Evolutionary conservation across 2,797 vertebrate species (phyloP), one percentile per base, ranked within the genome.

Genomic region (Acipenser transmontanus): DNA sequence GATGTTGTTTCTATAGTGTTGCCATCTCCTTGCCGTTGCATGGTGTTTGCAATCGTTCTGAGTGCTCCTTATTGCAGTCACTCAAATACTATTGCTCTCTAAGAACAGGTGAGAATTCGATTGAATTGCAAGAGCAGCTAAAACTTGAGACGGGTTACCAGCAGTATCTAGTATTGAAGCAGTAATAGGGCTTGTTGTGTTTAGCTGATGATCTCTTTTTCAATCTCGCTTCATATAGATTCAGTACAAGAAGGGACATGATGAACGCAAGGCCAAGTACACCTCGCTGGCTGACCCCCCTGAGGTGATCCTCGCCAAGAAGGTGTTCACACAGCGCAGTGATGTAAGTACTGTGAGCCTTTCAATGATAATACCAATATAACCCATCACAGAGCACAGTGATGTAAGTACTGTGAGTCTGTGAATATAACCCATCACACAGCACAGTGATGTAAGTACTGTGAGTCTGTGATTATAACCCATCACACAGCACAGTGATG

Each of bases 231-330:
- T 11, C 61, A 70, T 20, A 8, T 82, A 99, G 97, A 77, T 98
- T 74, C 80, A 86, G 66, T 99, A 99, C 83, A 99, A 98, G 83
- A 97, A 99, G 83, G 95, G 96, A 50, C 92, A 94, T 0, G 65
- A 87, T 69, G 77, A 96, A 65, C 92, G 88, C 64, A 93, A 92
- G 74, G 78, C 92, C 56, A 91, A 96, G 73, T 99, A 89, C 80
- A 99, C 95, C 10, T 74, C 90, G 34, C 76, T 99, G 80, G 72
- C 95, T 9, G 91, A 96, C 68, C 92, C 94, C 65, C 95, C 94
- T 52, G 97, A 99, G 0, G 69, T 96, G 80, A 91, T 93, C 69
- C 88, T 92, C 74, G 97, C 97, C 74, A 96, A 74, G 88, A 98
- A 83, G 84, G 94, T 89, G 77, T 84, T 87, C 7, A 67, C 82